A percentile compares a stretch with the other conserved stretches of the same genome.
phyloP scores from a whole-genome alignment of 2,797 vertebrate genomes.

The Zenarchopterus dispar region DNA sequence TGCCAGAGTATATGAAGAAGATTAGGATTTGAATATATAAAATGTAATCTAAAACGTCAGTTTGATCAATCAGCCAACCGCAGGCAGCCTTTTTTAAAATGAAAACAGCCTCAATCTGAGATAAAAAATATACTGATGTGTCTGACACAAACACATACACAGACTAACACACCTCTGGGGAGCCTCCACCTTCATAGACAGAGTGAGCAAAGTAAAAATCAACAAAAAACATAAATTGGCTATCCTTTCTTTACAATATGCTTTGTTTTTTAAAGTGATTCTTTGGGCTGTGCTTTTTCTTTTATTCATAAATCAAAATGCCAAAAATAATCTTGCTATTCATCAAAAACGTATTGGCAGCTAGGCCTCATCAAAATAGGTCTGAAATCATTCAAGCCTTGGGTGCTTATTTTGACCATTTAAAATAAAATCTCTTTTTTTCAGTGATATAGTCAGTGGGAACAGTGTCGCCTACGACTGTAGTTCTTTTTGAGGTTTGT shows the following conservation, averaged over 20 bases:
- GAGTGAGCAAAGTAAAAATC: slow-evolving; percentile 41
- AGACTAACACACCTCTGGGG: slow-evolving; percentile 30
- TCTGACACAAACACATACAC: slow-evolving; percentile 8
- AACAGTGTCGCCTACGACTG: slow-evolving; percentile 29
- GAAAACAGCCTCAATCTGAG: slow-evolving; percentile 49
- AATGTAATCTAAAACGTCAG: slow-evolving; percentile 60
- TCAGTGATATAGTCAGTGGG: slow-evolving; percentile 22
- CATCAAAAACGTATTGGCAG: too few species aligned
- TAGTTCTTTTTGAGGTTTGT: slow-evolving; percentile 46
- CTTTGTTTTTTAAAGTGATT: slow-evolving; percentile 40
- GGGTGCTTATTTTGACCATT: slow-evolving; percentile 40
- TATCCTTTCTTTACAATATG: slow-evolving; percentile 27
- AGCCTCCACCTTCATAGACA: slow-evolving; percentile 41
- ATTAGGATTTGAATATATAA: too few species aligned
- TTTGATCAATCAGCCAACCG: slow-evolving; percentile 68
- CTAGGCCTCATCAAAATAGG: too few species aligned
- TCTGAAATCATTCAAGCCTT: neutral
- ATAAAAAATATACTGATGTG: slow-evolving; percentile 27
- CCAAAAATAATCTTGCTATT: slow-evolving; percentile 24
- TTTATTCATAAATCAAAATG: slow-evolving; percentile 63
- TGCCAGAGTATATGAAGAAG: too few species aligned
- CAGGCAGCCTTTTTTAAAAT: slow-evolving; percentile 52
- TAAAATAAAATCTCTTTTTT: slow-evolving; percentile 29
- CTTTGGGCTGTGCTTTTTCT: slow-evolving; percentile 28
- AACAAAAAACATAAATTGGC: slow-evolving; percentile 18